Base-by-base conservation (phyloP, 2,797 vertebrate genomes). In the Remorina albescens region DNA sequence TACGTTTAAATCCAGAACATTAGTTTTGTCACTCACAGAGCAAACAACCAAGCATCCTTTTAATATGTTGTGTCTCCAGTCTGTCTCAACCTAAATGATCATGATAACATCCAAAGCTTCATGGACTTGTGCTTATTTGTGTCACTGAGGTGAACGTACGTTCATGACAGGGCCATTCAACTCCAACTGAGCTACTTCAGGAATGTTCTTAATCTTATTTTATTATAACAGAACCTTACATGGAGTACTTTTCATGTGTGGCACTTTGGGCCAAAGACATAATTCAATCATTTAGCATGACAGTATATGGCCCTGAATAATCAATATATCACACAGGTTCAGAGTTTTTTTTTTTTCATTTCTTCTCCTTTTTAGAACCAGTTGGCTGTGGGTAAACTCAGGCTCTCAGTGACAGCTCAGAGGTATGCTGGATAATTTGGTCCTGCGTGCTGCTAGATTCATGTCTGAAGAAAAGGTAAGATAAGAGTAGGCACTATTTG, bases 201-300 rank as follows among this genome's bases (percentile, higher is more conserved):
- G 55, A 74, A 76, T 37, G 79, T 47, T 47, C 13, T 85, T 83
- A 77, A 86, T 83, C 65, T 71, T 21, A 64, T 76, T 76, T 81
- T 57, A 71, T 87, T 69, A 82, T 74, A 50, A 15, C 55, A 12
- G n/a, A 65, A 42, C 65, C 49, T 71, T 71, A 79, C 79, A 77
- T 30, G 30, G 2, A 23, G 39, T 12, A 61, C 39, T 51, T 76
- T 75, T 63, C 69, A 66, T 70, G 49, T 44, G 21, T 42, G 53
- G 60, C 61, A 75, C 61, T 74, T 36, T 18, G 65, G n/a, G 44
- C 28, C 62, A 63, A 65, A 75, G n/a, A 78, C 56, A 46, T 46
- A 77, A 71, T 79, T 53, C 37, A 44, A 67, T 37, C 53, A 76
- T 72, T 64, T 47, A 80, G 58, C 67, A 61, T 80, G 67, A 88